Base-by-base conservation (phyloP, 2,113 vertebrate species). In the Callionymus lyra region DNA sequence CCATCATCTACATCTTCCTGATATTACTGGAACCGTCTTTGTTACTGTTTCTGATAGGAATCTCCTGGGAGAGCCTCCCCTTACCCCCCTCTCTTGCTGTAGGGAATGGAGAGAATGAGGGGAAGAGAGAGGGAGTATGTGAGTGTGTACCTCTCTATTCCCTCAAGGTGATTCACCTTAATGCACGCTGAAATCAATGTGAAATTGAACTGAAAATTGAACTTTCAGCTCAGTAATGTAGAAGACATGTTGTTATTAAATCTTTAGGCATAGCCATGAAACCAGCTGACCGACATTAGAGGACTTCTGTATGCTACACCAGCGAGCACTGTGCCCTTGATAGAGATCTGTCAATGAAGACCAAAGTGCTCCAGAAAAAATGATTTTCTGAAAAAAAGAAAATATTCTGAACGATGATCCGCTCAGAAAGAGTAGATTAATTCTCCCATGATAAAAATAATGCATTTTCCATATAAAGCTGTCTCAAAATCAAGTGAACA, bases 131-230 rank as follows among this genome's bases (percentile, higher is more conserved):
- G 58, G 12, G 41, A 16, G 51, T 10, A 43, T n/a, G 40, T 47
- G 53, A 46, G 56, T 44, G 51, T 51, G 56, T 59, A 49, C 59
- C 65, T 75, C 72, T 78, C 71, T 61, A 60, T 80, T 75, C 74
- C 79, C 77, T 79, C 64, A 76, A 76, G 76, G 78, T 77, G 75
- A 81, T 80, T 79, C 71, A 72, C 76, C 65, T 81, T 76, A 81
- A 81, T 76, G 79, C 68, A 71, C 60, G 72, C 59, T 59, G 67
- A 76, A 82, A 83, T 84, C 79, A 74, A 82, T 82, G 78, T 74
- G 71, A 78, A 76, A 80, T 77, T 82, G 79, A 82, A 83, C 70
- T 77, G 70, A 73, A 74, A 82, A 79, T 82, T 74, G 77, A 77
- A 78, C 77, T 81, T 77, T 68, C 60, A 61, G 76, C 67, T 46